These are phyloP conservation scores for Trichogramma dendrolimi DNA, from an alignment of 2,888 invertebrate species.

Conservation along the genomic window DNA sequence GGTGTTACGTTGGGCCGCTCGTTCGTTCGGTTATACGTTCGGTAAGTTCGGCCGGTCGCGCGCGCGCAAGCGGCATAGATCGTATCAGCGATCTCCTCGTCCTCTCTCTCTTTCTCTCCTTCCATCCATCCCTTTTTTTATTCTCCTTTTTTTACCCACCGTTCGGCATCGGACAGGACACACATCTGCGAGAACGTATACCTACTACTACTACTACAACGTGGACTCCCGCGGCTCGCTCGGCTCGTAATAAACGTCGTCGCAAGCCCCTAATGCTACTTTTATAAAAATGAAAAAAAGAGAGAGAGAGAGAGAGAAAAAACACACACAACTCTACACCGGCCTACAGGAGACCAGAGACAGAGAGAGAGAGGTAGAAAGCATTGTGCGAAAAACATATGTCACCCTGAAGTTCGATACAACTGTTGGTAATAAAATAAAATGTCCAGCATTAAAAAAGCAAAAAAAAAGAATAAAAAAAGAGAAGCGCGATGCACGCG, in stretches of 20 bases:
- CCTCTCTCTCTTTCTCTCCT: slow-evolving; percentile 9
- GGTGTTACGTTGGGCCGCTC: too few relatives aligned
- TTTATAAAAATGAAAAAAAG: slow-evolving; percentile 4
- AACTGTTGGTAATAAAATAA: too few relatives aligned
- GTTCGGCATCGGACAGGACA: slow-evolving; percentile 28
- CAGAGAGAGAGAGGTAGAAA: background rate
- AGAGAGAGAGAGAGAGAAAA: background rate
- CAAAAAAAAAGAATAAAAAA: too few relatives aligned
- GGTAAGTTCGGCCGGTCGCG: too few relatives aligned
- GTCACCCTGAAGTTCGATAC: slow-evolving; percentile 14
- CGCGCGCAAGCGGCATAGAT: slow-evolving; percentile 7
- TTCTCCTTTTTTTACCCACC: background rate
- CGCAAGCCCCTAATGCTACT: background rate
- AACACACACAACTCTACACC: background rate
- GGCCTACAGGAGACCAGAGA: too few relatives aligned
- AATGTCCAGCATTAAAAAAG: too few relatives aligned
- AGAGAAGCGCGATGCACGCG: too few relatives aligned
- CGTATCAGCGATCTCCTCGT: slow-evolving; percentile 20
- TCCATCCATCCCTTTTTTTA: slow-evolving; percentile 7
- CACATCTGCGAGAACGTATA: slow-evolving; percentile 42
- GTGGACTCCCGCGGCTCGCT: slow-evolving; percentile 32
- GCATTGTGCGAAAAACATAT: slow-evolving; percentile 28
- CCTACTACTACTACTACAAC: too few relatives aligned
- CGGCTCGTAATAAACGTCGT: too few relatives aligned
- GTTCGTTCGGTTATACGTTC: too few relatives aligned